These are phyloP conservation scores for Trachymyrmex septentrionalis DNA, from an alignment of 1,140 invertebrate species.

Conservation along the genomic window DNA sequence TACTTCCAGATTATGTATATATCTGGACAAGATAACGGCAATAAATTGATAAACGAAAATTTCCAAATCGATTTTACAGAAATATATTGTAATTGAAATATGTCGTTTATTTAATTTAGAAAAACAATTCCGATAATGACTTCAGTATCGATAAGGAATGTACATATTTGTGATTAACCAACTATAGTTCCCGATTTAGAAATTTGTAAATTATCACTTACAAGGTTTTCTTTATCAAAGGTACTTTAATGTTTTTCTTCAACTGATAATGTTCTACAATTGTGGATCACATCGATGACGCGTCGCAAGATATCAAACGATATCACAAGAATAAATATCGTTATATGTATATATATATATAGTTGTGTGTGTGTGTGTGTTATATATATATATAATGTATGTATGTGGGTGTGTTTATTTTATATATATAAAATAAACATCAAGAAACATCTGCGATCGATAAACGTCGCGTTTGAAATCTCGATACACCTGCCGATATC, in stretches of 20 bases:
- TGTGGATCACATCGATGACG: background rate
- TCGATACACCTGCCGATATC: constrained; percentile 9
- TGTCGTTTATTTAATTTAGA: background rate
- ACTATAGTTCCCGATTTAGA: background rate
- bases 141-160: background rate
- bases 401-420: no score
- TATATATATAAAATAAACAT: background rate
- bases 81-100: background rate
- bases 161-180: background rate
- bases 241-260: background rate
- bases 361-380: no score
- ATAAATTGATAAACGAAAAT: constrained; percentile 14
- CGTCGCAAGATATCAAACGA: background rate
- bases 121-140: background rate
- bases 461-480: background rate
- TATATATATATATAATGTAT: no score
- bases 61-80: constrained; percentile 1
- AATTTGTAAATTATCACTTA: background rate
- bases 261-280: background rate
- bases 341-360: no score
- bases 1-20: constrained; percentile 41
- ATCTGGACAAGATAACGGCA: constrained; percentile 20
- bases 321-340: background rate
- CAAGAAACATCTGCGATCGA: background rate
- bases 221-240: background rate